Percentiles rank a stretch among this genome's conserved stretches.
phyloP scores from a whole-genome alignment of 2,797 vertebrate species.

The Rhyacichthys aspro region DNA sequence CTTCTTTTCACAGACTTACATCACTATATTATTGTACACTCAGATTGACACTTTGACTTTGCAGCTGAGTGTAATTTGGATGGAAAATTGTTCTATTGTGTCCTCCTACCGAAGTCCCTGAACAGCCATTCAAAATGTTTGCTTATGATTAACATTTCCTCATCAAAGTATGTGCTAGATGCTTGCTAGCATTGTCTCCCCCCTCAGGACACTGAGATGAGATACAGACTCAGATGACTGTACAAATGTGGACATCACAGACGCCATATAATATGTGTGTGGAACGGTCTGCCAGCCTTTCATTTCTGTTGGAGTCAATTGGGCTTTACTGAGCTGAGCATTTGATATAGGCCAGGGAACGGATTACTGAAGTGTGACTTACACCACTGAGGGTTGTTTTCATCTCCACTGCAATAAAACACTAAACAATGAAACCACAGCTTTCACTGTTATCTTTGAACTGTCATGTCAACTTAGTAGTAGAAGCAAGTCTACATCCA shows the following conservation, averaged over 20 bases:
- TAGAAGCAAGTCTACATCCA: not conserved
- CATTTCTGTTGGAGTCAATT: constrained; percentile 73
- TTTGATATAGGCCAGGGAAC: constrained; percentile 61
- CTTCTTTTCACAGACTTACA: not conserved
- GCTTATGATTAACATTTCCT: constrained; percentile 10
- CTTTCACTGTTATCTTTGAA: constrained; percentile 40
- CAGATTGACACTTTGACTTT: constrained; percentile 1
- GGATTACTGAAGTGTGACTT: constrained; percentile 67
- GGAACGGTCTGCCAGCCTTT: constrained; percentile 66
- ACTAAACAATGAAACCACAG: constrained; percentile 22
- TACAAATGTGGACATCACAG: constrained; percentile 51
- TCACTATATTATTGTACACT: not conserved
- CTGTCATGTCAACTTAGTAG: not conserved
- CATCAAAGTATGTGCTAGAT: not conserved
- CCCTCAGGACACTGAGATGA: constrained; percentile 15
- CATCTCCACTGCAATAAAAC: constrained; percentile 38
- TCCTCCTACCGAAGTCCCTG: not conserved
- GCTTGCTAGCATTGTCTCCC: constrained; percentile 47
- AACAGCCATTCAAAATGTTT: constrained; percentile 1
- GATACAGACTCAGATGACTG: constrained; percentile 23
- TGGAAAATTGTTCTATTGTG: not conserved
- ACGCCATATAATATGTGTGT: constrained; percentile 36
- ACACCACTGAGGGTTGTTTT: constrained; percentile 54
- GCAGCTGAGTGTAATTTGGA: not conserved
- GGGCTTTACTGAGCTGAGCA: constrained; percentile 66